Evolutionary conservation across 2,797 vertebrate genomes (phyloP).

Genomic region (Balearica regulorum): DNA sequence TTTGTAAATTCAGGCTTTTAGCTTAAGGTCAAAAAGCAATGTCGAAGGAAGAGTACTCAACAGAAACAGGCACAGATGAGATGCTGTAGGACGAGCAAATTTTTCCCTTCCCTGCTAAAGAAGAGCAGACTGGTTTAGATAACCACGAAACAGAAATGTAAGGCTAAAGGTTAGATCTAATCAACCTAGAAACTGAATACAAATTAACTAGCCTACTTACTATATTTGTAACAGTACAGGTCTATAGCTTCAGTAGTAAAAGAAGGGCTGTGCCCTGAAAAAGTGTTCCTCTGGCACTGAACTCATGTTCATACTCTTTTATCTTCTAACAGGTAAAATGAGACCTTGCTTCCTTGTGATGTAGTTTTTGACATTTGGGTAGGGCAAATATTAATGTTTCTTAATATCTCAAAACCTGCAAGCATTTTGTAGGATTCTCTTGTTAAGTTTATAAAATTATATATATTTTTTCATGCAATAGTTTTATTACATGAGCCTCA

Average conservation of each 20-base stretch:
- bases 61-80: background rate
- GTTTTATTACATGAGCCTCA: background rate
- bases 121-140: background rate
- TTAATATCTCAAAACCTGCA: background rate
- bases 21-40: conserved; percentile 8
- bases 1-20: background rate
- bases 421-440: background rate
- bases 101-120: background rate
- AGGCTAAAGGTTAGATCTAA: conserved; percentile 14
- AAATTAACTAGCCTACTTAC: conserved; percentile 23
- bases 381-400: background rate
- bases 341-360: background rate
- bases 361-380: background rate
- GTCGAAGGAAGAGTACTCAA: background rate
- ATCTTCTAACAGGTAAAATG: background rate
- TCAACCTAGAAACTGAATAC: background rate
- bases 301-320: background rate
- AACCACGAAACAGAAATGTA: background rate
- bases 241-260: background rate
- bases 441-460: background rate
- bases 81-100: background rate
- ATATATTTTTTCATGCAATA: background rate
- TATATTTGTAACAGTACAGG: background rate
- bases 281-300: background rate
- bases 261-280: background rate